phyloP scores from a whole-genome alignment of 2,888 invertebrate species.

The Sesia apiformis region DNA sequence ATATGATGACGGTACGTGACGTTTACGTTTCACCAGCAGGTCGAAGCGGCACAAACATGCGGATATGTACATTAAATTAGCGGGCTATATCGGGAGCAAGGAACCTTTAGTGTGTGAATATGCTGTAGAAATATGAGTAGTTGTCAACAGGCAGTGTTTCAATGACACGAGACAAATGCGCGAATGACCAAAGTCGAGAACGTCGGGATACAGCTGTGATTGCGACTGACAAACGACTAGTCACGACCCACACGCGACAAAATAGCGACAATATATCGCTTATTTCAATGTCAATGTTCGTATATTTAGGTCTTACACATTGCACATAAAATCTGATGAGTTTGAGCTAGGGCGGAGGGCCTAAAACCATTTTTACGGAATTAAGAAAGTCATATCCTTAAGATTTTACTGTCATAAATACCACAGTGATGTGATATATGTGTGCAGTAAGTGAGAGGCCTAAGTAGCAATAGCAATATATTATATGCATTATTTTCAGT shows the following conservation, averaged over 20 bases:
- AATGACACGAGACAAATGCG: neutral
- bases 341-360: no score
- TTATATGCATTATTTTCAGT: no score
- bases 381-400: no score
- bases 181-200: neutral
- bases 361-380: no score
- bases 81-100: slow-evolving; percentile 21
- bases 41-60: slow-evolving; percentile 9
- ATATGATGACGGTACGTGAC: slow-evolving; percentile 2
- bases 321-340: no score
- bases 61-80: slow-evolving; percentile 11
- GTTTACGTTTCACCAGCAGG: neutral
- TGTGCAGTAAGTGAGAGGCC: no score
- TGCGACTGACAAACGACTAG: neutral
- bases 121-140: neutral
- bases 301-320: neutral
- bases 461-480: no score
- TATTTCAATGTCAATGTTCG: neutral
- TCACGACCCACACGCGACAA: neutral
- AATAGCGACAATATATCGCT: neutral
- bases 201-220: neutral
- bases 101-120: slow-evolving; percentile 1
- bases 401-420: no score
- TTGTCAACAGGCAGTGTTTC: neutral
- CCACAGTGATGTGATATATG: no score